Conservation (phyloP, 1,140 invertebrate genomes). For the Monochamus saltuarius region DNA sequence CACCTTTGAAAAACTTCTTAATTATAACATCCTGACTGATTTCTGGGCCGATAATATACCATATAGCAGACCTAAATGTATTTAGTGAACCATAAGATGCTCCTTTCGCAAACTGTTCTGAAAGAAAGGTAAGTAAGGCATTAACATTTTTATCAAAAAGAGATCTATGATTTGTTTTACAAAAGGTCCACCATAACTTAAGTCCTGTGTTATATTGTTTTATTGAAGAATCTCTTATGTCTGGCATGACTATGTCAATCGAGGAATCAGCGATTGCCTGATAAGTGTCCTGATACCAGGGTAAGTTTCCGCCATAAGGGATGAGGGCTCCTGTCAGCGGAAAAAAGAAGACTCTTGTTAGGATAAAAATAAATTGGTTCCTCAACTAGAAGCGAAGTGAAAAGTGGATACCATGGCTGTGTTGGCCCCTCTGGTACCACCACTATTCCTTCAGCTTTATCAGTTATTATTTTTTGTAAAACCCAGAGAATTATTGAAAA, state of each 20-base stretch:
- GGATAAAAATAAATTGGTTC: no score
- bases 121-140: no score
- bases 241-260: neutral
- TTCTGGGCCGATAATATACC: neutral
- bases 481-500: slow-evolving; percentile 31
- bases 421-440: slow-evolving; percentile 40
- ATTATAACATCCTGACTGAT: neutral
- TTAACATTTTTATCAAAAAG: neutral
- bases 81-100: neutral
- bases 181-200: no score
- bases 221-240: neutral
- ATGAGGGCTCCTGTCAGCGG: neutral
- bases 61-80: neutral
- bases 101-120: no score
- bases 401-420: slow-evolving; percentile 46
- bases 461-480: slow-evolving; percentile 35
- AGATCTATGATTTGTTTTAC: neutral
- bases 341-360: no score
- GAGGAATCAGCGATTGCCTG: no score
- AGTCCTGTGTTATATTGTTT: neutral
- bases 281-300: neutral
- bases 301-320: slow-evolving; percentile 1
- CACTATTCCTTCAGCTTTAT: slow-evolving; percentile 35
- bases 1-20: slow-evolving; percentile 2
- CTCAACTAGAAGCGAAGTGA: neutral